phyloP scores from a whole-genome alignment of 2,888 invertebrate genomes.

The Drosophila mulleri region DNA sequence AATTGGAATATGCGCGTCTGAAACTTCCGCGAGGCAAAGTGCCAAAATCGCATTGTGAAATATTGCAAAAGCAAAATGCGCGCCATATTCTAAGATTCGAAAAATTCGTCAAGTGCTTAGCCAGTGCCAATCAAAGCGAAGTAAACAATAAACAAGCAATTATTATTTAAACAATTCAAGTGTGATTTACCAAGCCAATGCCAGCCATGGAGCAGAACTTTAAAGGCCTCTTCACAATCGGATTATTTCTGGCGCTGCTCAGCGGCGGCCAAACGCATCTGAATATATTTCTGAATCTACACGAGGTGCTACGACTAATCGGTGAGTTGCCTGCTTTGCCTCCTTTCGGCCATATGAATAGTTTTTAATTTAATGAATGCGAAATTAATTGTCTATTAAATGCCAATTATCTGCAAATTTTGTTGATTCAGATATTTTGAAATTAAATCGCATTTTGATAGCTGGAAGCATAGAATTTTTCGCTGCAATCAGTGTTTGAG shows the following conservation, averaged over 20 bases:
- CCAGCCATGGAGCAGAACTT: conserved; percentile 67
- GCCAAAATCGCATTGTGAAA: conserved; percentile 50
- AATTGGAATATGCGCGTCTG: conserved; percentile 60
- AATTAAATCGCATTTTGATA: conserved; percentile 26
- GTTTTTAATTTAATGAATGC: conserved; percentile 28
- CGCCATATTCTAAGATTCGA: conserved; percentile 40
- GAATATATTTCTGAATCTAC: conserved; percentile 83
- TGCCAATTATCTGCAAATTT: conserved; percentile 40
- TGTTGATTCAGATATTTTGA: conserved; percentile 8
- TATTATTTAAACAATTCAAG: conserved; percentile 34
- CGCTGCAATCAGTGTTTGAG: background rate
- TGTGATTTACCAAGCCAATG: background rate
- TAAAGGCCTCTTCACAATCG: conserved; percentile 71
- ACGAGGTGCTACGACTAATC: conserved; percentile 83
- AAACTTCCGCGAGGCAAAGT: conserved; percentile 36
- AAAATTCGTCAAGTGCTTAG: conserved; percentile 10
- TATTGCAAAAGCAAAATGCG: conserved; percentile 49
- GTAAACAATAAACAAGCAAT: conserved; percentile 35
- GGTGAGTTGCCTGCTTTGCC: conserved; percentile 69
- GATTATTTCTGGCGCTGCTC: conserved; percentile 81
- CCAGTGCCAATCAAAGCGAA: conserved; percentile 16
- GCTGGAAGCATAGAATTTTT: background rate
- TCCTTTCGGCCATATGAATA: background rate
- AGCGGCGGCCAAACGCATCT: conserved; percentile 79
- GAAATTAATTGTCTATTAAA: conserved; percentile 21